Evolutionary conservation across 2,888 invertebrate species (phyloP).

Genomic region (Parelbella ahira): DNA sequence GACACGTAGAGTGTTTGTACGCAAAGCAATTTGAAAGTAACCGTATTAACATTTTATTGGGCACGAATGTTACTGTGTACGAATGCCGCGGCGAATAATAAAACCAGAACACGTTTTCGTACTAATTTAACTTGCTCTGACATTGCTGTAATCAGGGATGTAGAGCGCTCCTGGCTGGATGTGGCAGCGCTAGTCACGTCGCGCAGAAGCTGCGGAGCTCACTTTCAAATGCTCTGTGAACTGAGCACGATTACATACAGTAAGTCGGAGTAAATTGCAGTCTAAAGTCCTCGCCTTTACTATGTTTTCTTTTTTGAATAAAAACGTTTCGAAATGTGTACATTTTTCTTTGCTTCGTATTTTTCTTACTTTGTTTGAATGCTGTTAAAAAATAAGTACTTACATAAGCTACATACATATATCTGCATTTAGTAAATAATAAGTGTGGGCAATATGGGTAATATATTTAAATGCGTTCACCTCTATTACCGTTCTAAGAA

Average conservation of each 20-base stretch:
- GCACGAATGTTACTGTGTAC: constrained; percentile 37
- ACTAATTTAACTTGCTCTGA: constrained; percentile 57
- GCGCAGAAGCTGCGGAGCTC: constrained; percentile 11
- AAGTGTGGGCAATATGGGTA: too few species aligned
- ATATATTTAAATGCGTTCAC: too few species aligned
- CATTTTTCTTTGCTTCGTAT: too few species aligned
- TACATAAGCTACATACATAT: too few species aligned
- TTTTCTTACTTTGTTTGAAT: too few species aligned
- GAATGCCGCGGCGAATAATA: constrained; percentile 47
- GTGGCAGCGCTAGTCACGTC: constrained; percentile 11
- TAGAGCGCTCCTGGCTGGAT: constrained; percentile 15
- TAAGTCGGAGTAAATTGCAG: constrained; percentile 7
- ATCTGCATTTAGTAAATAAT: too few species aligned
- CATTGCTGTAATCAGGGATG: constrained; percentile 26
- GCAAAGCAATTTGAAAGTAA: constrained; percentile 18
- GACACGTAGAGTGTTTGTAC: constrained; percentile 11
- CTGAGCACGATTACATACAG: constrained; percentile 6
- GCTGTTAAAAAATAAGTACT: too few species aligned
- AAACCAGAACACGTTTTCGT: constrained; percentile 56
- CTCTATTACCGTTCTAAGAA: too few species aligned
- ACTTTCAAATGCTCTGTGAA: constrained; percentile 14
- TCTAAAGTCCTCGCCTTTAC: too few species aligned
- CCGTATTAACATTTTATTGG: constrained; percentile 37
- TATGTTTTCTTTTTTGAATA: too few species aligned
- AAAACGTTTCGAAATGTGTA: too few species aligned